These are phyloP conservation scores for Cavia porcellus DNA, from an alignment of 2,113 vertebrate genomes.

Conservation along the genomic window DNA sequence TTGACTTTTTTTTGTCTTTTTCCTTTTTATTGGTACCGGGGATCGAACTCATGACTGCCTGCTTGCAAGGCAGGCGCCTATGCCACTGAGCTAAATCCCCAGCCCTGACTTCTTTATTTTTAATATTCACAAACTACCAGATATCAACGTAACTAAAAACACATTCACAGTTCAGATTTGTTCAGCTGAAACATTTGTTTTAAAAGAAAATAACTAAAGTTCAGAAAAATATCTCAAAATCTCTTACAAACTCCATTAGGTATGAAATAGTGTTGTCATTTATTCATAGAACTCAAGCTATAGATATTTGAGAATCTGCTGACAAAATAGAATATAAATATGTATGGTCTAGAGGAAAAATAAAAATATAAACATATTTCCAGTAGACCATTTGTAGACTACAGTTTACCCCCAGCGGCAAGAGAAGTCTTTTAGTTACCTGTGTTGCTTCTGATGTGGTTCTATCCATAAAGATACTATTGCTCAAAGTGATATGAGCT, in stretches of 20 bases:
- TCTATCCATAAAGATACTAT: not conserved
- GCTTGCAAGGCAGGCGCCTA: too few species aligned
- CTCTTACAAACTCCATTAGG: slow-evolving; percentile 51
- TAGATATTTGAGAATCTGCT: slow-evolving; percentile 27
- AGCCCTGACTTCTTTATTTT: slow-evolving; percentile 21
- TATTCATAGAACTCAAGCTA: not conserved
- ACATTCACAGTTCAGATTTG: slow-evolving; percentile 30
- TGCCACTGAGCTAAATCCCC: too few species aligned
- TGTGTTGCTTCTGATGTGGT: not conserved
- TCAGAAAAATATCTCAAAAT: slow-evolving; percentile 53
- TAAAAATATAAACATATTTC: slow-evolving; percentile 27
- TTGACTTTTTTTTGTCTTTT: too few species aligned
- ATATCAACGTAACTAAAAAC: slow-evolving; percentile 68
- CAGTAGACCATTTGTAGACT: not conserved
- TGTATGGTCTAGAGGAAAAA: not conserved
- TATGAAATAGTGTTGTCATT: slow-evolving; percentile 19
- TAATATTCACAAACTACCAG: slow-evolving; percentile 44
- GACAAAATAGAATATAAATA: slow-evolving; percentile 48
- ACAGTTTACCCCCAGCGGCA: not conserved
- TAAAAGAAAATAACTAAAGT: slow-evolving; percentile 46
- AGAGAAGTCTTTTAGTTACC: not conserved
- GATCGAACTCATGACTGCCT: too few species aligned
- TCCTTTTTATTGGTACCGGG: too few species aligned
- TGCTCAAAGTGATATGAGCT: not conserved
- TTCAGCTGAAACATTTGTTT: slow-evolving; percentile 50